A percentile compares a stretch with the other conserved stretches of the same genome.
phyloP scores from a whole-genome alignment of 1,140 invertebrate genomes.

The Neomicropteryx cornuta region DNA sequence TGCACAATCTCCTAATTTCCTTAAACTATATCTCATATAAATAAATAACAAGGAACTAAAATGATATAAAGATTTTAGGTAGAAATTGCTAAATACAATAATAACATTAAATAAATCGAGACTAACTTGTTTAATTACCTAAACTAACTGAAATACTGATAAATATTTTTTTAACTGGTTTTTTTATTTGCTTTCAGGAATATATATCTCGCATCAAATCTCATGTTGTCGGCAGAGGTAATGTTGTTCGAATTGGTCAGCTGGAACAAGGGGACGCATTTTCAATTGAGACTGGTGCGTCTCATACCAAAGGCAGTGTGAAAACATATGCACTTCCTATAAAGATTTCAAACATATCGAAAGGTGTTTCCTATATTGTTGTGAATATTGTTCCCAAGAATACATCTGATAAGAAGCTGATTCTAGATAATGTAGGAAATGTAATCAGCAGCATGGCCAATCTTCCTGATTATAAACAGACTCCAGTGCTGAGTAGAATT shows the following conservation, averaged over 20 bases:
- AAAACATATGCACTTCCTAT: conserved; percentile 38
- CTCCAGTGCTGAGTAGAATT: conserved; percentile 30
- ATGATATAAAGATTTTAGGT: too few relatives aligned
- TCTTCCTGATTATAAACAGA: conserved; percentile 35
- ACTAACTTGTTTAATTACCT: too few relatives aligned
- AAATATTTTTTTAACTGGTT: background rate
- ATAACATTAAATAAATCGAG: too few relatives aligned
- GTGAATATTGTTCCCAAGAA: conserved; percentile 36
- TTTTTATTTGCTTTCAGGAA: conserved; percentile 36
- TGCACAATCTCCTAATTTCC: background rate
- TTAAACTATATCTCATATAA: background rate
- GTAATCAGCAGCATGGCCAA: conserved; percentile 37
- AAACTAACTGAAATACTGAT: too few relatives aligned
- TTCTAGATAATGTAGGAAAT: conserved; percentile 35
- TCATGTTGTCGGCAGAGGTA: conserved; percentile 49
- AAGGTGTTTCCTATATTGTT: conserved; percentile 29
- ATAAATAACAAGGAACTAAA: too few relatives aligned
- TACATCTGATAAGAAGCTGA: conserved; percentile 36
- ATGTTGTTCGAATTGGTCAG: conserved; percentile 41
- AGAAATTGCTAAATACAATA: too few relatives aligned
- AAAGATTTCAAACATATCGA: conserved; percentile 34
- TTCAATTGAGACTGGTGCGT: conserved; percentile 30
- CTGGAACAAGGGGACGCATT: conserved; percentile 33
- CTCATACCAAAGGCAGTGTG: conserved; percentile 21
- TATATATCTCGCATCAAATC: conserved; percentile 52